phyloP scores from a whole-genome alignment of 2,888 invertebrate genomes.

The Tipula lateralis region DNA sequence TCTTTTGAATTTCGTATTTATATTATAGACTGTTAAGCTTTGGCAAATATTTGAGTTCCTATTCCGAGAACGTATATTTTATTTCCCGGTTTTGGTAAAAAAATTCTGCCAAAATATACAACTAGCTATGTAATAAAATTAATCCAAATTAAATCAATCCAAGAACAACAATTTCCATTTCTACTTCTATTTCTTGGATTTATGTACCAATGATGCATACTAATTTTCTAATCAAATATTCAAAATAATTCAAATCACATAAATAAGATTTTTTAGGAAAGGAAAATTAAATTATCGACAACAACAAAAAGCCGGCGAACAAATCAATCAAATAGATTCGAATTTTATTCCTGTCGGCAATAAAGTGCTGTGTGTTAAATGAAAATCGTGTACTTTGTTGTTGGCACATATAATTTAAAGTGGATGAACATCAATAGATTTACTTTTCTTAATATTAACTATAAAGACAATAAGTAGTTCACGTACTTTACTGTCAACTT shows the following conservation, averaged over 20 bases:
- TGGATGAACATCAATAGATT: neutral
- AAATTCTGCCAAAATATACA: neutral
- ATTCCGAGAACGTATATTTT: no score
- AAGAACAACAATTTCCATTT: neutral
- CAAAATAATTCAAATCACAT: slow-evolving; percentile 5
- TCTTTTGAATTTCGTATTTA: no score
- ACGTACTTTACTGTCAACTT: neutral
- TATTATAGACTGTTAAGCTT: no score
- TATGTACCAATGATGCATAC: slow-evolving; percentile 13
- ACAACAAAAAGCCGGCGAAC: neutral
- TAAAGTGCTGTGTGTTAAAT: neutral
- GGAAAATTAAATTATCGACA: neutral
- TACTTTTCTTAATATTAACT: no score
- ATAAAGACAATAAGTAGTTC: neutral
- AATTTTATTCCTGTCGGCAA: neutral
- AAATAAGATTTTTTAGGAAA: neutral
- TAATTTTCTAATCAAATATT: slow-evolving; percentile 24
- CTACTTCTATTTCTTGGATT: neutral
- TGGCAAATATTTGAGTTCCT: no score
- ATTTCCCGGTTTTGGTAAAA: no score
- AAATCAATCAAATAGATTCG: neutral
- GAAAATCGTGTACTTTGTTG: neutral
- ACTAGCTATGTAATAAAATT: neutral
- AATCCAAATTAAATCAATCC: slow-evolving; percentile 1
- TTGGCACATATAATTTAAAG: neutral